phyloP scores from a whole-genome alignment of 2,888 invertebrate genomes.

The Temnothorax ravouxi region DNA sequence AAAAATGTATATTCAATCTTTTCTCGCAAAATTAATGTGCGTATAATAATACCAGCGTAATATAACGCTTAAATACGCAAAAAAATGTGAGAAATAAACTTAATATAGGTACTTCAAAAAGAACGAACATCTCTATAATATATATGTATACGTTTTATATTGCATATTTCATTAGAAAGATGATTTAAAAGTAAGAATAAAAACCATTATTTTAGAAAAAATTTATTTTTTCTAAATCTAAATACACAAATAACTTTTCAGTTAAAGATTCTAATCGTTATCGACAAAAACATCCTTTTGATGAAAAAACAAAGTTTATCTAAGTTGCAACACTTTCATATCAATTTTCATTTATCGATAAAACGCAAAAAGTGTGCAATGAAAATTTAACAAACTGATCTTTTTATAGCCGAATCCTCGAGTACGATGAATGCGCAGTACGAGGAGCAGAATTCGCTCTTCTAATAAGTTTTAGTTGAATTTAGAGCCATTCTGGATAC shows the following conservation, averaged over 20 bases:
- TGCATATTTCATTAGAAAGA: neutral
- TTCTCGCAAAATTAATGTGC: neutral
- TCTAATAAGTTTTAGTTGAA: slow-evolving; percentile 64
- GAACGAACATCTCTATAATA: neutral
- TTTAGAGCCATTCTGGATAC: slow-evolving; percentile 69
- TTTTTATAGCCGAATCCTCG: slow-evolving; percentile 32
- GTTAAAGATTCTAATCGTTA: neutral
- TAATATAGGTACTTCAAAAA: neutral
- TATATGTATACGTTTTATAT: neutral
- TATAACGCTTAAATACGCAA: neutral
- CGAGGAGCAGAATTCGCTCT: slow-evolving; percentile 16
- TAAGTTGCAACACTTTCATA: neutral
- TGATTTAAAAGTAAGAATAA: neutral
- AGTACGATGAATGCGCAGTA: slow-evolving; percentile 46
- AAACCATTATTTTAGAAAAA: neutral
- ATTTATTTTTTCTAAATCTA: too few relatives aligned
- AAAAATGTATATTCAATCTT: neutral
- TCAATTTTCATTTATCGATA: neutral
- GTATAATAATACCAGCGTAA: neutral
- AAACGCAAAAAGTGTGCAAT: neutral
- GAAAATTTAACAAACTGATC: slow-evolving; percentile 11
- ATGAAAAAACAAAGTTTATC: neutral
- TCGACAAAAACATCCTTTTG: neutral
- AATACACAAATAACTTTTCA: neutral
- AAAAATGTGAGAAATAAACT: neutral